A percentile compares a stretch with the other conserved stretches of the same genome.
These are phyloP conservation scores for Cryptotermes secundus DNA, from an alignment of 1,140 invertebrate species.

Conservation along the genomic window DNA sequence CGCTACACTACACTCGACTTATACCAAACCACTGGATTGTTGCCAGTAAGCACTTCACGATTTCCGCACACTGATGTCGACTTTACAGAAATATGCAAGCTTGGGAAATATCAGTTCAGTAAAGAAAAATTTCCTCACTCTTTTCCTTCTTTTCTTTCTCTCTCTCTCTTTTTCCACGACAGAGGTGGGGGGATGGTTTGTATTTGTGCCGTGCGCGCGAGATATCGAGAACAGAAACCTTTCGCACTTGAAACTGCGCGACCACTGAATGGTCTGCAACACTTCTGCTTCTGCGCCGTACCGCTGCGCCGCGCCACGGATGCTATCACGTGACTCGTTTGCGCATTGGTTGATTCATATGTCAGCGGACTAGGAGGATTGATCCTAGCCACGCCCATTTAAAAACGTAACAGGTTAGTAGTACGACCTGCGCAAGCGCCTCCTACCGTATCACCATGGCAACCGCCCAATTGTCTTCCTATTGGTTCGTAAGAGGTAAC, in stretches of 20 bases:
- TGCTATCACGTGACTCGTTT: slow-evolving; percentile 14
- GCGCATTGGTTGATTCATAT: slow-evolving; percentile 16
- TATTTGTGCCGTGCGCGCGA: background rate
- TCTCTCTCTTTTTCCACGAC: background rate
- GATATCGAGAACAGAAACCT: background rate
- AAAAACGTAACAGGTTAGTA: background rate
- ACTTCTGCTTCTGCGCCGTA: background rate
- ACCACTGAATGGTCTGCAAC: background rate
- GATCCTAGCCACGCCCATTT: background rate
- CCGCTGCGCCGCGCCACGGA: background rate
- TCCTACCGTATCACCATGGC: slow-evolving; percentile 22
- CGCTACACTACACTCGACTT: background rate
- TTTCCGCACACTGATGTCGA: background rate
- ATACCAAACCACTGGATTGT: background rate
- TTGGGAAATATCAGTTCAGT: background rate
- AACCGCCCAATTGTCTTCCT: background rate
- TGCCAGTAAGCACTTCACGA: background rate
- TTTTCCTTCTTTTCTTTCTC: background rate
- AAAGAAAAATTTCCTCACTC: background rate
- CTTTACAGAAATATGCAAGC: background rate
- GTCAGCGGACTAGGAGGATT: background rate
- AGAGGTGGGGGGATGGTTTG: background rate
- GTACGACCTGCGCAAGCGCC: slow-evolving; percentile 17
- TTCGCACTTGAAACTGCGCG: slow-evolving; percentile 3
- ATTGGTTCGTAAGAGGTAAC: slow-evolving; percentile 18